A percentile compares a stretch with the other conserved stretches of the same genome.
Evolutionary conservation across 1,140 invertebrate species (phyloP).

Genomic region (Pentalonia nigronervosa): DNA sequence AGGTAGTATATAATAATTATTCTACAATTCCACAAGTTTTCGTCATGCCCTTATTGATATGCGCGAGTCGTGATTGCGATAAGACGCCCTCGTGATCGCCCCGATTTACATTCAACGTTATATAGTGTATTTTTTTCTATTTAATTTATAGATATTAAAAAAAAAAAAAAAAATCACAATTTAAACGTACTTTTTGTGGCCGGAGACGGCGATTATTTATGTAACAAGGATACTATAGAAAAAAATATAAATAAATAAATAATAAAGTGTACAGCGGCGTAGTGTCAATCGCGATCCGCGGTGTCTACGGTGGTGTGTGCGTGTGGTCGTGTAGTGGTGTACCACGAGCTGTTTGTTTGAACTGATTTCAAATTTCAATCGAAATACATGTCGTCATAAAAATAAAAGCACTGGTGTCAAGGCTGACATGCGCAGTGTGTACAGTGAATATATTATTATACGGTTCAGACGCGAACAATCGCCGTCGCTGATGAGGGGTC

Average conservation of each 20-base stretch:
- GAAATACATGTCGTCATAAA: background rate
- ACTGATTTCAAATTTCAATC: background rate
- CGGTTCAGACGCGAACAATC: slow-evolving; percentile 1
- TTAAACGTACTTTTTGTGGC: background rate
- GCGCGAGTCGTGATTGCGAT: slow-evolving; percentile 27
- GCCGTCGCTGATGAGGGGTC: background rate
- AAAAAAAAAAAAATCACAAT: background rate
- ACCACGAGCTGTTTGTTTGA: background rate
- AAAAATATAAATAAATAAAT: background rate
- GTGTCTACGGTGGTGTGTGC: background rate
- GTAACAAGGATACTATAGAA: slow-evolving; percentile 11
- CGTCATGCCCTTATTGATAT: slow-evolving; percentile 21
- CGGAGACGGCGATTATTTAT: background rate
- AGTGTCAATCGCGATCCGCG: background rate
- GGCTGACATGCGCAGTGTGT: background rate
- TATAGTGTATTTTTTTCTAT: background rate
- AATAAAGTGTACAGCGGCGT: background rate
- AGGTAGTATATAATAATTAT: background rate
- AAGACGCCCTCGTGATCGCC: slow-evolving; percentile 12
- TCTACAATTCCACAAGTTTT: background rate
- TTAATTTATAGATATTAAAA: background rate
- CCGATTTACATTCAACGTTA: background rate
- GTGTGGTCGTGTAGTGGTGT: background rate
- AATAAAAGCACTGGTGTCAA: background rate
- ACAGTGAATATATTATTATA: background rate